phyloP scores from a whole-genome alignment of 2,797 vertebrate genomes.

The Tenualosa ilisha region DNA sequence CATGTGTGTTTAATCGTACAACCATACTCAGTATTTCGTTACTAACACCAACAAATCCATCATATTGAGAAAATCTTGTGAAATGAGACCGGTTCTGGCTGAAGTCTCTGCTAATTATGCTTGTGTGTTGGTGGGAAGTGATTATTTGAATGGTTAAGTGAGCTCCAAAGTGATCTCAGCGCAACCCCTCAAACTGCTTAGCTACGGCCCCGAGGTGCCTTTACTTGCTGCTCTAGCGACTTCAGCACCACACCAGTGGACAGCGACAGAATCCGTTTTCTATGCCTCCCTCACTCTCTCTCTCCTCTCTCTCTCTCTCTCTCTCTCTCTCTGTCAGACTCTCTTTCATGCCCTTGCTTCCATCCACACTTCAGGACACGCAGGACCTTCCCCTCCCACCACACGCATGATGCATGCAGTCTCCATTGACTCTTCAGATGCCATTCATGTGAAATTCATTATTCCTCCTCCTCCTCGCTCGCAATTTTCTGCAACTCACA shows the following conservation, averaged over 20 bases:
- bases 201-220: neutral
- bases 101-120: neutral
- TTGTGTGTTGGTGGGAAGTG: constrained; percentile 6
- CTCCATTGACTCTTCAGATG: neutral
- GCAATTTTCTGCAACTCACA: neutral
- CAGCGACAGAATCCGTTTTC: constrained; percentile 38
- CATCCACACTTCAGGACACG: neutral
- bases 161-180: constrained; percentile 7
- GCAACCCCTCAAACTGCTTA: constrained; percentile 16
- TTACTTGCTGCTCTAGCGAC: constrained; percentile 25
- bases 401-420: neutral
- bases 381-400: neutral
- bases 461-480: constrained; percentile 32
- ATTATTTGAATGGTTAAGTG: constrained; percentile 12
- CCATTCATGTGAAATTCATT: constrained; percentile 59
- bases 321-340: neutral
- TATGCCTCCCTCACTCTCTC: constrained; percentile 9
- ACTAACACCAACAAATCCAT: neutral
- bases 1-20: neutral
- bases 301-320: neutral
- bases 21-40: neutral
- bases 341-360: neutral
- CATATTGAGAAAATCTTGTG: neutral
- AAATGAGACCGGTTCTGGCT: neutral
- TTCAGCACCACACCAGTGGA: constrained; percentile 56